These are phyloP conservation scores for Drosophila kuntzei DNA, from an alignment of 2,888 invertebrate genomes.

Conservation along the genomic window DNA sequence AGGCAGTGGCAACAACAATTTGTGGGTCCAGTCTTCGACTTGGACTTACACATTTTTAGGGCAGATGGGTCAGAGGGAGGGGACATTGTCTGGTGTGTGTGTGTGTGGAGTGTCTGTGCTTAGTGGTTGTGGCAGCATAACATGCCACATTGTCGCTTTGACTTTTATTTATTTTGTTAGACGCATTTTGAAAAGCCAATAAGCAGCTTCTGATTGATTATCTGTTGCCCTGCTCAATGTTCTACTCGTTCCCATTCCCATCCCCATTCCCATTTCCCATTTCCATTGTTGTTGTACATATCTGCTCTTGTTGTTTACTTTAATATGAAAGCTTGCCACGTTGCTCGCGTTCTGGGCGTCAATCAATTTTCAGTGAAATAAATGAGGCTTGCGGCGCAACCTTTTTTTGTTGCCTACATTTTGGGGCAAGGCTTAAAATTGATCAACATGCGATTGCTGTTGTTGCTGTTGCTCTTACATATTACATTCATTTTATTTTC, in stretches of 20 bases:
- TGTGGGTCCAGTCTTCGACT: constrained; percentile 48
- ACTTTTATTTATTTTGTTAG: constrained; percentile 78
- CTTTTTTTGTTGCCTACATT: constrained; percentile 40
- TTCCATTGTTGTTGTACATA: constrained; percentile 22
- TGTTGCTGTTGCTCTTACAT: constrained; percentile 11
- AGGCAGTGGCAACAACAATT: constrained; percentile 46
- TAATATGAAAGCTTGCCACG: constrained; percentile 39
- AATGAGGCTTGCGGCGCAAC: constrained; percentile 66
- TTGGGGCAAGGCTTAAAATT: constrained; percentile 60
- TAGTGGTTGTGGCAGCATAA: constrained; percentile 45
- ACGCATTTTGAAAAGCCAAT: constrained; percentile 79
- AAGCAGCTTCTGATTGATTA: constrained; percentile 80
- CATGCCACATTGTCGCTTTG: constrained; percentile 74
- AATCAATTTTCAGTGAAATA: constrained; percentile 76
- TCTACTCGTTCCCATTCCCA: not conserved
- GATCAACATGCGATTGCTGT: constrained; percentile 23
- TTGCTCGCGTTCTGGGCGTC: constrained; percentile 46
- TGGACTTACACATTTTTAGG: constrained; percentile 32
- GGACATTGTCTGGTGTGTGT: not conserved
- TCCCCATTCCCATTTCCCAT: not conserved
- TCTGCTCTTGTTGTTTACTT: constrained; percentile 42
- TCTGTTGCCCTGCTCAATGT: constrained; percentile 53
- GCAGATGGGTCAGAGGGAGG: constrained; percentile 3
- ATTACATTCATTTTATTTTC: constrained; percentile 14
- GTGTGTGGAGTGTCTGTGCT: constrained; percentile 3